Evolutionary conservation across 2,888 invertebrate genomes (phyloP).

Genomic region (Prosapia bicincta): DNA sequence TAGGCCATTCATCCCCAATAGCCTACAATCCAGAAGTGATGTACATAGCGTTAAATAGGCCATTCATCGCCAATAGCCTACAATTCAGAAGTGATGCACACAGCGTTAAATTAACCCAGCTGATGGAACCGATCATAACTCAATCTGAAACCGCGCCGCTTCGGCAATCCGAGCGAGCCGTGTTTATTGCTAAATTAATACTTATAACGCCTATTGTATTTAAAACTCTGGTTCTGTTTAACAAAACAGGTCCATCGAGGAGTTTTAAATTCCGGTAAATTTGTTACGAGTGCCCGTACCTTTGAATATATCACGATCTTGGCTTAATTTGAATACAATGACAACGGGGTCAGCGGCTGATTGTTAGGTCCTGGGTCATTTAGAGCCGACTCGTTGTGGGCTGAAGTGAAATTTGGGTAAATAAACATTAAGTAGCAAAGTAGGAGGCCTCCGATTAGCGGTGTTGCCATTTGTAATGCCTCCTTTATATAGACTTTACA

Average conservation of each 20-base stretch:
- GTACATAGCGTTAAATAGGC: too few species aligned
- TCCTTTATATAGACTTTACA: neutral
- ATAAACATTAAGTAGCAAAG: neutral
- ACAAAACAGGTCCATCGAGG: constrained; percentile 21
- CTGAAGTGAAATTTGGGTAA: neutral
- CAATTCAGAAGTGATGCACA: too few species aligned
- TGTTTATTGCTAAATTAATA: constrained; percentile 31
- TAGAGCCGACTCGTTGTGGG: neutral
- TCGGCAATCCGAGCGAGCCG: neutral
- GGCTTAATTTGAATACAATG: neutral
- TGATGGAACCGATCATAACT: neutral
- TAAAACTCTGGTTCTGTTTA: constrained; percentile 23
- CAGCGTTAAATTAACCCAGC: too few species aligned
- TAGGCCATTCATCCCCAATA: too few species aligned
- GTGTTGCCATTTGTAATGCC: neutral
- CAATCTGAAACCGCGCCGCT: neutral
- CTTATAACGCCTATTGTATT: constrained; percentile 31
- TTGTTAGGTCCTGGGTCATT: neutral
- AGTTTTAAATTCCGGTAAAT: constrained; percentile 27
- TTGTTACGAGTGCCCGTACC: neutral
- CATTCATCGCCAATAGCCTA: too few species aligned
- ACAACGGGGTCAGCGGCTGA: neutral
- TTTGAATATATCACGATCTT: neutral
- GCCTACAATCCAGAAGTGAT: too few species aligned
- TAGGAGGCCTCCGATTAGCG: neutral